Evolutionary conservation across 2,888 invertebrate species (phyloP).

Genomic region (Acheta domesticus): DNA sequence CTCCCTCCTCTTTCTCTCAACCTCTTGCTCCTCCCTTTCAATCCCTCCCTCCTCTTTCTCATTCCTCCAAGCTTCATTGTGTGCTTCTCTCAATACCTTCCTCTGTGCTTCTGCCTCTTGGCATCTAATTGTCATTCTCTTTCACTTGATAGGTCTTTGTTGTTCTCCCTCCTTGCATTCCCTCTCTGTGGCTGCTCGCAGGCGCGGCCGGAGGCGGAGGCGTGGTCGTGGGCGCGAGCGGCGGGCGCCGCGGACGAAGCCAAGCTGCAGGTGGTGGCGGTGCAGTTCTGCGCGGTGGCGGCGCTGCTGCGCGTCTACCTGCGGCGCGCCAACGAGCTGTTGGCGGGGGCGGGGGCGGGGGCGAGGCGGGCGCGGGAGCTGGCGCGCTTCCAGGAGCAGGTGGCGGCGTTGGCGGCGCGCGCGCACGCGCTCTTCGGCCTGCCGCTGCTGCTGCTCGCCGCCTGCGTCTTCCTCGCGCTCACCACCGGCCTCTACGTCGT

Average conservation of each 20-base stretch:
- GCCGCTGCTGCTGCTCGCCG: not conserved
- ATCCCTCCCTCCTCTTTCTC: too few relatives aligned
- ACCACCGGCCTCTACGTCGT: not conserved
- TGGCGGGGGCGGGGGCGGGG: not conserved
- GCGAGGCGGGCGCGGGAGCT: not conserved
- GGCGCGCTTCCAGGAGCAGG: not conserved
- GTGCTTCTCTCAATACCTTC: too few relatives aligned
- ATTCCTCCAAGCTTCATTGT: too few relatives aligned
- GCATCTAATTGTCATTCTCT: too few relatives aligned
- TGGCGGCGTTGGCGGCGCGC: not conserved
- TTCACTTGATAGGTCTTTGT: too few relatives aligned
- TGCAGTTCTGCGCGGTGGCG: not conserved
- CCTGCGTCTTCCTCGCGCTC: not conserved
- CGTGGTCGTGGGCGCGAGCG: slow-evolving; percentile 64
- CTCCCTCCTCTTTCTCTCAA: too few relatives aligned
- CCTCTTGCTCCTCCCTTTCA: too few relatives aligned
- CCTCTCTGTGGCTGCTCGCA: too few relatives aligned
- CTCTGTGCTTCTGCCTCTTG: too few relatives aligned
- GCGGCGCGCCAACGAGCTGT: not conserved
- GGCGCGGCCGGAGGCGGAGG: slow-evolving; percentile 89
- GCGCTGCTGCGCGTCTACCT: not conserved
- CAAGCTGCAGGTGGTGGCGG: not conserved
- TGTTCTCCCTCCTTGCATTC: too few relatives aligned
- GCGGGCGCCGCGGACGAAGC: not conserved
- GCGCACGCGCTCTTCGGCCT: not conserved